These are phyloP conservation scores for Orthonychiurus folsomi DNA, from an alignment of 2,888 invertebrate genomes.

Conservation along the genomic window DNA sequence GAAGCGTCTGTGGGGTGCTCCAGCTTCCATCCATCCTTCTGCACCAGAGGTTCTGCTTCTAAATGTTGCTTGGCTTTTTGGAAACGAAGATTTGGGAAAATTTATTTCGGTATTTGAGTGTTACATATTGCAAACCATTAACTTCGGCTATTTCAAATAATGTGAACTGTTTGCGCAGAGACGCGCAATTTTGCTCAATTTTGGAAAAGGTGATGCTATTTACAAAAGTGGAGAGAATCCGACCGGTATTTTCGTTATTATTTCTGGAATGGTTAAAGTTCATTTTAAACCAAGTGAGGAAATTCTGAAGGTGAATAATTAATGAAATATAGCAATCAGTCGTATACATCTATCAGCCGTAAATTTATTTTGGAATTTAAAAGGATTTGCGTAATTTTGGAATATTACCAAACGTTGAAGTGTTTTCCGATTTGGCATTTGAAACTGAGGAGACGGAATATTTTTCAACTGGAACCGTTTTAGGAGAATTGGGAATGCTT, in stretches of 20 bases:
- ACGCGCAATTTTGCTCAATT: constrained; percentile 42
- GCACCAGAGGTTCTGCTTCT: constrained; percentile 43
- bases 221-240: constrained; percentile 43
- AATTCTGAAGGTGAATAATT: constrained; percentile 40
- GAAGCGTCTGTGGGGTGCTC: constrained; percentile 44
- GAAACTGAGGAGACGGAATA: constrained; percentile 50
- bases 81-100: constrained; percentile 41
- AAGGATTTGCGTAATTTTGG: constrained; percentile 43
- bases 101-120: constrained; percentile 43
- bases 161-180: too few relatives aligned
- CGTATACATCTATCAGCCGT: background rate
- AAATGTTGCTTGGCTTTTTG: constrained; percentile 42
- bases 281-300: constrained; percentile 43
- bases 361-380: background rate
- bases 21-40: constrained; percentile 43
- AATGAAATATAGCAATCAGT: background rate
- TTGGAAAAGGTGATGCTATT: constrained; percentile 43
- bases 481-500: constrained; percentile 54
- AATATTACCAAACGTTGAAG: constrained; percentile 52
- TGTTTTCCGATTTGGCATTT: constrained; percentile 49
- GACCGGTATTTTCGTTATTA: constrained; percentile 46
- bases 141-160: too few relatives aligned
- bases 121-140: too few relatives aligned
- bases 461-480: constrained; percentile 54
- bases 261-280: constrained; percentile 45